phyloP scores from a whole-genome alignment of 2,797 vertebrate genomes.

The Channallabes apus region DNA sequence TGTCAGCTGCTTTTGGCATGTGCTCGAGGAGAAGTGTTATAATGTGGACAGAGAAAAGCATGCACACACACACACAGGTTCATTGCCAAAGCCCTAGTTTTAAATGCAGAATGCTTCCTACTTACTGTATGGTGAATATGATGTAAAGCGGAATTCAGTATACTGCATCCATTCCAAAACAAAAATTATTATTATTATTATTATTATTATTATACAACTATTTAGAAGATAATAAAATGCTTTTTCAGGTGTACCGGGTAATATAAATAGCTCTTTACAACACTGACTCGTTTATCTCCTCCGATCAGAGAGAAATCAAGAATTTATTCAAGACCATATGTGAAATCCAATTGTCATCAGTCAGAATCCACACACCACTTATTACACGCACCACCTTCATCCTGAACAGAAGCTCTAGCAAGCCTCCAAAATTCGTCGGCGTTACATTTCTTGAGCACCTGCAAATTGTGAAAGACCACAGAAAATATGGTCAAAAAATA shows the following conservation, averaged over 20 bases:
- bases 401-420: too few species aligned
- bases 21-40: conserved; percentile 31
- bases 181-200: neutral
- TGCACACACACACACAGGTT: conserved; percentile 14
- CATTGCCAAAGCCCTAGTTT: neutral
- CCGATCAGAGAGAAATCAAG: conserved; percentile 37
- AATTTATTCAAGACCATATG: conserved; percentile 48
- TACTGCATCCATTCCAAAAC: neutral
- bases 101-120: conserved; percentile 10
- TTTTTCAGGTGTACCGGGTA: neutral
- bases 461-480: too few species aligned
- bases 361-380: too few species aligned
- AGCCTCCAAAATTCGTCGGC: too few species aligned
- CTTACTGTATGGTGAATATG: neutral
- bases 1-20: conserved; percentile 27
- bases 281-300: neutral
- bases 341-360: conserved; percentile 53
- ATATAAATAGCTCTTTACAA: neutral
- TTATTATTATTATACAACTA: neutral
- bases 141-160: neutral
- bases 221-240: neutral
- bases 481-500: too few species aligned
- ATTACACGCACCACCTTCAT: too few species aligned
- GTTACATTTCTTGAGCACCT: too few species aligned
- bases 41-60: neutral